phyloP scores from a whole-genome alignment of 1,140 invertebrate species.

The Contarinia nasturtii region DNA sequence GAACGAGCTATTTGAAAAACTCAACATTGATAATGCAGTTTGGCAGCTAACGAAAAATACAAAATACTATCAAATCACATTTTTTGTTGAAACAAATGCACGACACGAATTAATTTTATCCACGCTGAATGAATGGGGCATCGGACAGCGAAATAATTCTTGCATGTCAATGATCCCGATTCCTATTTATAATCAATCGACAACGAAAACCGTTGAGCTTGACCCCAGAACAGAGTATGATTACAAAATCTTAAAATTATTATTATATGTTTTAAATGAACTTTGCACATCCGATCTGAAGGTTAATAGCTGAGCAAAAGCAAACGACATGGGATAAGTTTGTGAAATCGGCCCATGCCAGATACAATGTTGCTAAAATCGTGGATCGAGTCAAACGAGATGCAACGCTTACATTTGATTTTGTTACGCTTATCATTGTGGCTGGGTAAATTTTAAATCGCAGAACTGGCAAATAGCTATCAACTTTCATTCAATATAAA shows the following conservation, averaged over 20 bases:
- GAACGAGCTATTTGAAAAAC: conserved; percentile 16
- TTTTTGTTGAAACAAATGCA: conserved; percentile 23
- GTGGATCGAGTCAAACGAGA: conserved; percentile 41
- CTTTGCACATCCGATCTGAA: conserved; percentile 1
- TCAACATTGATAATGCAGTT: conserved; percentile 15
- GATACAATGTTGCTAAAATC: conserved; percentile 50
- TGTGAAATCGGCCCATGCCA: conserved; percentile 33
- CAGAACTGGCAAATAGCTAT: neutral
- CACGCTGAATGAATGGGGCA: conserved; percentile 22
- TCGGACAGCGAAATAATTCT: conserved; percentile 24
- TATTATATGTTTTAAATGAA: conserved; percentile 9
- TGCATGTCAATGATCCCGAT: conserved; percentile 25
- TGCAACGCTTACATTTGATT: conserved; percentile 54
- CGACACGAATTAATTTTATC: conserved; percentile 24
- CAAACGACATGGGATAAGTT: conserved; percentile 32
- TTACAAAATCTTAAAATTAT: neutral
- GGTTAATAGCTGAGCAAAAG: conserved; percentile 12
- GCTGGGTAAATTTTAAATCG: conserved; percentile 32
- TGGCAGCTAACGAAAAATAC: conserved; percentile 16
- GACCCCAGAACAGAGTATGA: neutral
- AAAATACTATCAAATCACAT: conserved; percentile 21
- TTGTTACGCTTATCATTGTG: conserved; percentile 40
- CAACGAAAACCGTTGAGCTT: neutral
- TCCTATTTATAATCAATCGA: conserved; percentile 9
- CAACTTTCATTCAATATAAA: neutral